Base-by-base conservation (phyloP, 92 coral and sea anemone species). In the Umimayanthus chanpuru region DNA sequence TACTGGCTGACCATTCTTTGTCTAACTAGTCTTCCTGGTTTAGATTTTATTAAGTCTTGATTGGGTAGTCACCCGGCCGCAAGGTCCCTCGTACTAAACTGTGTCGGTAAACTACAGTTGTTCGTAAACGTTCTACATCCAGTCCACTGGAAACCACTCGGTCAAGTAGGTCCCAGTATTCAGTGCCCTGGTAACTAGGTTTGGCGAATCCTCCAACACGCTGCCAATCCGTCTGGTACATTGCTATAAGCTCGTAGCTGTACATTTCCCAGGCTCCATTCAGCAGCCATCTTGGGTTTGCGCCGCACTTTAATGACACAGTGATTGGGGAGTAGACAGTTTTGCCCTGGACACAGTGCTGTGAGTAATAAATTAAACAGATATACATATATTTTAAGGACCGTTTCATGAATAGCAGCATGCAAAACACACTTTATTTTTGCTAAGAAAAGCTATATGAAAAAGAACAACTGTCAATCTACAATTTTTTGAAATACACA, bases 161-260 rank as follows among this genome's bases (percentile, higher is more conserved):
- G 85, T 81, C 85, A 81, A 81, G 73, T 81, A 81, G 9, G 73
- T 81, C 85, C 85, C 85, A 61, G 85, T 81, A 81, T 36, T 81
- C 85, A 4, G 73, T 81, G 55, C 85, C 73, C 50, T 61, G 66
- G 44, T 29, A 21, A 38, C 47, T 81, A 58, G 85, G 85, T 64
- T 38, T 61, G 70, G 53, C 12, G 71, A 81, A 81, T 8, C 85
- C 85, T 81, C 85, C 85, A 20, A 61, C 50, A 23, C 53, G 85
- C 18, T 56, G 29, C 85, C 85, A 81, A 40, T 81, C 85, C 2
- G 73, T 23, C 61, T 21, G 26, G 73, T 81, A 61, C 70, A 81
- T 81, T 3, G 85, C 85, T 81, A 81, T 61, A n/a, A 81, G 73
- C 32, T 53, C 73, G 20, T 58, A 81, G 30, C 43, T 61, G 30